Evolutionary conservation across 2,797 vertebrate species (phyloP), one percentile per base, ranked within the genome.

Genomic region (Sylvia borin): DNA sequence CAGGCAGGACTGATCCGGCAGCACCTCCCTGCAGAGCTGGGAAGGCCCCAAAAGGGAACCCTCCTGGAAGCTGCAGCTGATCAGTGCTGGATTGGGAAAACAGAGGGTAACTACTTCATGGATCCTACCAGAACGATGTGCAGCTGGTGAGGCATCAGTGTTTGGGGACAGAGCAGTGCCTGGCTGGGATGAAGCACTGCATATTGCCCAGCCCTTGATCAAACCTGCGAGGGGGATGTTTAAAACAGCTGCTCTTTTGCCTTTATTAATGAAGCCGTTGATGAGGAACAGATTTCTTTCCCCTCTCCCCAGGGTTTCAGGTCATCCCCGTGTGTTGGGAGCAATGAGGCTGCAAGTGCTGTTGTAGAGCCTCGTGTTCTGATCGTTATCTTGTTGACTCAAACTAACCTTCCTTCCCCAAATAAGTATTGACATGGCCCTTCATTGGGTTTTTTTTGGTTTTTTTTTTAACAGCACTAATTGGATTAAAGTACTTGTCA

Each of bases 401-500:
- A 53, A 71, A 61, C 57, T 64, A 80, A 77, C 87, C 68, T 77
- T 80, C 42, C 67, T 66, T 78, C 61, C 62, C 42, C 4, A 91
- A 85, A 68, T 72, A 58, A 80, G 64, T 86, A 85, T 93, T 86
- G 91, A 73, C 67, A 34, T 32, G 48, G 25, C 60, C 85, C 54
- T 74, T 66, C 31, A 1, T 65, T 38, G 5, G 16, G 36, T 26
- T 3, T 65, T 85, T 50, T 54, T 71, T 19, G 5, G 45, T 22
- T 22, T 22, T 22, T 9, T 50, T 50, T 81, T 94, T 38, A 88
- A 68, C 42, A 81, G 71, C 73, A 32, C 72, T 96, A 97, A 96
- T 96, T 96, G 91, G 85, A 95, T 96, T 95, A 87, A 78, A 92
- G 78, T 88, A 43, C 43, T 45, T 82, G 75, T 94, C 76, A 93